phyloP scores from a whole-genome alignment of 2,888 invertebrate genomes.

The Plagodis pulveraria region DNA sequence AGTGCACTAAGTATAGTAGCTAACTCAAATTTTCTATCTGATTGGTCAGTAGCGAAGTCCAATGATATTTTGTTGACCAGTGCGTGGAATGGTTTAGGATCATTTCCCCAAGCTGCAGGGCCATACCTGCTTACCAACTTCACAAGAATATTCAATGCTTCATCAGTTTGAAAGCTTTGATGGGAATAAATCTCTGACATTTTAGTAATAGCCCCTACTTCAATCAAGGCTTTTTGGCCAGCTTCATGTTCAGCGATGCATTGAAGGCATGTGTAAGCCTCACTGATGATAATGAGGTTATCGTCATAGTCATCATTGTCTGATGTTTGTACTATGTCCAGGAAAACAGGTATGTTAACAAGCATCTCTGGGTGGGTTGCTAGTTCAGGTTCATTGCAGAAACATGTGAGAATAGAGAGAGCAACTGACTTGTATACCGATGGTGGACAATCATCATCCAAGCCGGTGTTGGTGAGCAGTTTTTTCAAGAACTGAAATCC shows the following conservation, averaged over 20 bases:
- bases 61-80: conserved; percentile 92
- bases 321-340: conserved; percentile 93
- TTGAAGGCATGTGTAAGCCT: conserved; percentile 93
- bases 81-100: conserved; percentile 92
- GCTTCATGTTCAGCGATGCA: conserved; percentile 91
- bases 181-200: conserved; percentile 95
- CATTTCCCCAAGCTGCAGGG: conserved; percentile 90
- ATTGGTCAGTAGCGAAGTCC: conserved; percentile 95
- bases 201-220: conserved; percentile 91
- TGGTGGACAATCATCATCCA: conserved; percentile 95
- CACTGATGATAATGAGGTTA: conserved; percentile 93
- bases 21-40: conserved; percentile 95
- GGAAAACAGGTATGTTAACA: conserved; percentile 91
- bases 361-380: conserved; percentile 94
- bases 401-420: conserved; percentile 93
- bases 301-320: conserved; percentile 95
- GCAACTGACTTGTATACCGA: conserved; percentile 96
- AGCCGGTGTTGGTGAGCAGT: conserved; percentile 89
- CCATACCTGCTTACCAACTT: conserved; percentile 90
- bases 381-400: conserved; percentile 92
- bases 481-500: conserved; percentile 94
- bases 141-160: conserved; percentile 92
- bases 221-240: conserved; percentile 91
- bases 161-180: conserved; percentile 95
- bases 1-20: conserved; percentile 92